Percentiles rank a stretch among this genome's conserved stretches.
phyloP scores from a whole-genome alignment of 2,113 vertebrate genomes.

The Pyxicephalus adspersus region DNA sequence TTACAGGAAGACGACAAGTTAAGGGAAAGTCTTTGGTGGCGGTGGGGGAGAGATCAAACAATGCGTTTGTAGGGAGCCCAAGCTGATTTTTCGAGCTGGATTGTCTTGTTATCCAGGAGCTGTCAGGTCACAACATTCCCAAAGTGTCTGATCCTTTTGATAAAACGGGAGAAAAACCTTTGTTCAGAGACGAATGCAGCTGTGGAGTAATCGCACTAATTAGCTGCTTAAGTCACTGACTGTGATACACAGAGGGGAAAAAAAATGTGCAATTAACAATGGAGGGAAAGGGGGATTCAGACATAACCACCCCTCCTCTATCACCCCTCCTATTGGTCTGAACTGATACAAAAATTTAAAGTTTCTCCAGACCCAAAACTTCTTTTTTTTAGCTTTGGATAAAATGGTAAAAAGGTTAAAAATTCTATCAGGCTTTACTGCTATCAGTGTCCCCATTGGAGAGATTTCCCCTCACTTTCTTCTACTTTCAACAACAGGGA shows the following conservation, averaged over 20 bases:
- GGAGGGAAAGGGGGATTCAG: constrained; percentile 54
- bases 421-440: no score
- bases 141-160: constrained; percentile 88
- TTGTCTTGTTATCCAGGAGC: constrained; percentile 79
- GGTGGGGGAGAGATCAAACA: constrained; percentile 58
- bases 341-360: no score
- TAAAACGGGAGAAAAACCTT: constrained; percentile 82
- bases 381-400: no score
- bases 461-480: no score
- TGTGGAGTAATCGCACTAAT: constrained; percentile 97
- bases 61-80: constrained; percentile 58
- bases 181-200: constrained; percentile 84
- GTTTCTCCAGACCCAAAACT: no score
- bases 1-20: background rate
- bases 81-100: constrained; percentile 63
- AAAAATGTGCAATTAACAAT: constrained; percentile 72
- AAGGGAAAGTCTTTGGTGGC: background rate
- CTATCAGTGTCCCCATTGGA: no score
- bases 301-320: no score
- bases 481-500: no score
- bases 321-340: no score
- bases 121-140: constrained; percentile 85
- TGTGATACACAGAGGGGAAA: constrained; percentile 67
- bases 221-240: constrained; percentile 83
- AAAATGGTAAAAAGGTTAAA: no score